A percentile compares a stretch with the other conserved stretches of the same genome.
phyloP scores from a whole-genome alignment of 2,888 invertebrate species.

The Andrena fulva region DNA sequence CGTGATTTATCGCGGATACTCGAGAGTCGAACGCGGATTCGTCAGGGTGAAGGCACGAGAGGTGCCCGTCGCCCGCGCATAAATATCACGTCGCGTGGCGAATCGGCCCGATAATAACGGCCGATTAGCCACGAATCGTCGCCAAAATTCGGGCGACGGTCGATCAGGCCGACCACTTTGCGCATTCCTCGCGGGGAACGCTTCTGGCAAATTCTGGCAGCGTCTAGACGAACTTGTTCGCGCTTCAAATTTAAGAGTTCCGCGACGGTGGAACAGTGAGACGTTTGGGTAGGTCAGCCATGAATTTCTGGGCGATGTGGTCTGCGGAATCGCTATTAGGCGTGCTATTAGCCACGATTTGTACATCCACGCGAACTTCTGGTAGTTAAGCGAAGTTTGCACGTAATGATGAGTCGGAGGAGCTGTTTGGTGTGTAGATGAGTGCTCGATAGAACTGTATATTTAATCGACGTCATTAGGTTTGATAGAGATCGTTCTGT shows the following conservation, averaged over 20 bases:
- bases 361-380: background rate
- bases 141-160: constrained; percentile 39
- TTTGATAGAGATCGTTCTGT: no score
- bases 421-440: no score
- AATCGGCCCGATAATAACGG: constrained; percentile 40
- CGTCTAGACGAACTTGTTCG: background rate
- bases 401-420: no score
- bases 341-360: constrained; percentile 73
- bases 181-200: constrained; percentile 43
- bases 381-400: no score
- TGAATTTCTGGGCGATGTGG: background rate
- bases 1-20: constrained; percentile 28
- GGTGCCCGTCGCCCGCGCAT: constrained; percentile 2
- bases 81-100: constrained; percentile 40
- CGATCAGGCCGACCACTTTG: constrained; percentile 52
- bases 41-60: background rate
- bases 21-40: constrained; percentile 9
- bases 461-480: no score
- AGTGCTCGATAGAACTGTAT: no score
- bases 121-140: constrained; percentile 47
- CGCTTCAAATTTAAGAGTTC: background rate
- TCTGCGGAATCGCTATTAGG: constrained; percentile 34
- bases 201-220: background rate
- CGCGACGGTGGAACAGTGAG: background rate
- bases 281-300: background rate